Evolutionary conservation across 2,888 invertebrate genomes (phyloP).

Genomic region (Leptopilina drosophilae): DNA sequence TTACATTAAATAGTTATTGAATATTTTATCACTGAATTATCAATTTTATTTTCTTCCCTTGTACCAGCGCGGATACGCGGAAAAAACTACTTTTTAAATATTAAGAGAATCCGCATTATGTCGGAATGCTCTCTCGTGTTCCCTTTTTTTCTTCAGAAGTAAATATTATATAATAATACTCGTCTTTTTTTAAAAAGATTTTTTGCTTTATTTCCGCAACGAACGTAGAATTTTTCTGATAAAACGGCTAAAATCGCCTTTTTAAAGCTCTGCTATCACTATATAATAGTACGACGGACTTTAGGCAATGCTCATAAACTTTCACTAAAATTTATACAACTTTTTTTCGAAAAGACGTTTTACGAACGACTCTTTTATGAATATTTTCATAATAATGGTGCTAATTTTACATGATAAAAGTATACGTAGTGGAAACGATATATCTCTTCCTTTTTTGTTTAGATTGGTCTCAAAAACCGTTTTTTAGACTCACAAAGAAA

Average conservation of each 20-base stretch:
- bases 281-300: constrained; percentile 21
- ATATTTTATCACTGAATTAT: constrained; percentile 37
- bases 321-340: constrained; percentile 22
- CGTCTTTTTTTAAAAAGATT: constrained; percentile 8
- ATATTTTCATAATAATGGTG: not conserved
- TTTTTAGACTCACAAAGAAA: not conserved
- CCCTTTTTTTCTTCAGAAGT: constrained; percentile 33
- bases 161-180: constrained; percentile 31
- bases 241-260: constrained; percentile 26
- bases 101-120: constrained; percentile 27
- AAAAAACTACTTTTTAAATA: constrained; percentile 37
- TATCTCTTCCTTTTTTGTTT: constrained; percentile 1
- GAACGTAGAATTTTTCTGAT: constrained; percentile 17
- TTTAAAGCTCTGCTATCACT: constrained; percentile 41
- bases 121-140: constrained; percentile 37
- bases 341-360: constrained; percentile 17
- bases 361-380: constrained; percentile 13
- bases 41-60: not conserved
- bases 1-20: constrained; percentile 4
- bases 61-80: constrained; percentile 36
- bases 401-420: constrained; percentile 24
- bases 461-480: constrained; percentile 1
- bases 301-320: constrained; percentile 40
- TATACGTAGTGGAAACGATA: constrained; percentile 24
- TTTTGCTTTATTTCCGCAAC: constrained; percentile 33